Conservation (phyloP, 2,113 vertebrate species). For the Cyanoramphus novaezelandiae region DNA sequence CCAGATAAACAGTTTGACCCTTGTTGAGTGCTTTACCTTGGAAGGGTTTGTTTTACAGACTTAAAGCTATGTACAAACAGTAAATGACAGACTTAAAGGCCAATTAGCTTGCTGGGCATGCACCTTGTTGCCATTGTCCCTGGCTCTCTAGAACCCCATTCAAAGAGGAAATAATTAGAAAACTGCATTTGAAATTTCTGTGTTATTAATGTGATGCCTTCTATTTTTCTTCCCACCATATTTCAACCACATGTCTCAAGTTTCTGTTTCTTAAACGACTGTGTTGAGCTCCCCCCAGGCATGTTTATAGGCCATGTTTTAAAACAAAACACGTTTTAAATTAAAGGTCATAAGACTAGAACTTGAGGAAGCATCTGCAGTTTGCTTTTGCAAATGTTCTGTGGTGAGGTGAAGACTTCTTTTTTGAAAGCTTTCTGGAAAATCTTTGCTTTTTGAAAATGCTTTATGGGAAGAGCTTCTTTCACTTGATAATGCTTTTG, state of each 20-base stretch:
- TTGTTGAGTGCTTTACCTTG: neutral
- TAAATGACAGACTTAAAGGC: neutral
- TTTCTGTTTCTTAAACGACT: slow-evolving; percentile 3
- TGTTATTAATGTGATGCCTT: neutral
- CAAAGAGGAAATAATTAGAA: neutral
- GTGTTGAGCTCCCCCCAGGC: neutral
- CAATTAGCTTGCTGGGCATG: neutral
- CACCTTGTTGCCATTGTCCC: neutral
- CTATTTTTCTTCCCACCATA: slow-evolving; percentile 32
- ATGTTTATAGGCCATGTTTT: neutral
- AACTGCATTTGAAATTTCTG: neutral
- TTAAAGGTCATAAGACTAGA: neutral
- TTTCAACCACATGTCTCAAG: slow-evolving; percentile 55
- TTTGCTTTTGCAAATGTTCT: slow-evolving; percentile 19
- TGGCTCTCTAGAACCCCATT: neutral
- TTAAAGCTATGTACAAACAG: neutral
- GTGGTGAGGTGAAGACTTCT: neutral
- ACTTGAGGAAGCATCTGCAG: slow-evolving; percentile 37
- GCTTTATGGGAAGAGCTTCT: neutral
- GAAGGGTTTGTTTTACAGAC: neutral
- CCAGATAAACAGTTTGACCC: neutral
- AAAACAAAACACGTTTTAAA: slow-evolving; percentile 57
- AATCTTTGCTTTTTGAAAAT: neutral
- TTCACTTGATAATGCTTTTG: slow-evolving; percentile 19
- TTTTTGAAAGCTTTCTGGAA: neutral